Evolutionary conservation across 2,888 invertebrate genomes (phyloP).

Genomic region (Opisthograptis luteolata): DNA sequence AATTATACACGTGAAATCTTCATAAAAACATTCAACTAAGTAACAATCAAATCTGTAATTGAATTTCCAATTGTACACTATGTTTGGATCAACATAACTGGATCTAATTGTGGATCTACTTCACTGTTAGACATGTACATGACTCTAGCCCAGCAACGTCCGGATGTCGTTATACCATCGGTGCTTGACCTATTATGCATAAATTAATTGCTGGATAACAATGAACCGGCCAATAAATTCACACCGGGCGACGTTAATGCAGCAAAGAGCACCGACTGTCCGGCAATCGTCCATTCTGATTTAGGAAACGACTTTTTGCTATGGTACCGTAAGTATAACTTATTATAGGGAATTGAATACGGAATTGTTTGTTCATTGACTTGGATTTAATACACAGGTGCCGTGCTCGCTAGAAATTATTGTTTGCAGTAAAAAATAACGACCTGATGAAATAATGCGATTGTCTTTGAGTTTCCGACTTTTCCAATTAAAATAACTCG

Average conservation of each 20-base stretch:
- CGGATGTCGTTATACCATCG: slow-evolving; percentile 64
- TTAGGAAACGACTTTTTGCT: slow-evolving; percentile 35
- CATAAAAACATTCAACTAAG: too few relatives aligned
- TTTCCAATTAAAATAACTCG: slow-evolving; percentile 28
- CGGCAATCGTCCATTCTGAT: slow-evolving; percentile 23
- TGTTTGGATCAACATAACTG: too few relatives aligned
- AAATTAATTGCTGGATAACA: slow-evolving; percentile 59
- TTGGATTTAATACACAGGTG: slow-evolving; percentile 32
- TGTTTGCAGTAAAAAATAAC: slow-evolving; percentile 27
- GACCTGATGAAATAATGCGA: slow-evolving; percentile 24
- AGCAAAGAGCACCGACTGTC: slow-evolving; percentile 27
- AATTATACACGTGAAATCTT: too few relatives aligned
- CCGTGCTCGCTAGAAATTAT: slow-evolving; percentile 22
- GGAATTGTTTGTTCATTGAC: slow-evolving; percentile 27
- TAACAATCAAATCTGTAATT: too few relatives aligned
- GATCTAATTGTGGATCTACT: too few relatives aligned
- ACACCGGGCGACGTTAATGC: slow-evolving; percentile 24
- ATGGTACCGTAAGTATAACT: slow-evolving; percentile 11
- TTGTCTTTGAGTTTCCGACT: slow-evolving; percentile 21
- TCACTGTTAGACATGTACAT: not conserved
- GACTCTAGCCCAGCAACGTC: slow-evolving; percentile 52
- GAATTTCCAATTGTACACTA: too few relatives aligned
- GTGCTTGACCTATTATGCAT: slow-evolving; percentile 62
- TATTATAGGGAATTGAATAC: slow-evolving; percentile 26
- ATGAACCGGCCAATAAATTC: slow-evolving; percentile 47